Evolutionary conservation across 2,888 invertebrate genomes (phyloP).

Genomic region (Acrocera orbiculus): DNA sequence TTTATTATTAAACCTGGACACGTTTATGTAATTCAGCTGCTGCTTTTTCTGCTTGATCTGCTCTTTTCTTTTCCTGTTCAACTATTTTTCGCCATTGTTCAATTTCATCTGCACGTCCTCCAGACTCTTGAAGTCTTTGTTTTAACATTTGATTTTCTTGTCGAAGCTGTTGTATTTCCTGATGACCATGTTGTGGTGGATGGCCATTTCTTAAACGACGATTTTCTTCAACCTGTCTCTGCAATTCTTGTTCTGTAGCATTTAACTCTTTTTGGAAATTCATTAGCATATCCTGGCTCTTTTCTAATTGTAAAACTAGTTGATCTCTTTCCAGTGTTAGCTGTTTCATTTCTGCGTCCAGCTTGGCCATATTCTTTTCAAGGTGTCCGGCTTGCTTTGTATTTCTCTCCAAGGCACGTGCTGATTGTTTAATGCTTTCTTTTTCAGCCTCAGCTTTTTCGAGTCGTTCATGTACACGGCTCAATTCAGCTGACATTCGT

Average conservation of each 20-base stretch:
- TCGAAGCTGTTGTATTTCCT: conserved; percentile 57
- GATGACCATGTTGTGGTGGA: conserved; percentile 47
- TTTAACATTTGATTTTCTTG: conserved; percentile 41
- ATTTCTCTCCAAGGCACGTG: conserved; percentile 56
- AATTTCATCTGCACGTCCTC: conserved; percentile 45
- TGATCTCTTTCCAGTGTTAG: conserved; percentile 69
- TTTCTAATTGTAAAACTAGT: conserved; percentile 72
- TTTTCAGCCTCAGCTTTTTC: conserved; percentile 61
- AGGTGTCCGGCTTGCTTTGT: conserved; percentile 63
- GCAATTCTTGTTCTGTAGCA: conserved; percentile 63
- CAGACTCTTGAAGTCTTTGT: conserved; percentile 54
- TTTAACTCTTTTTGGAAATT: conserved; percentile 85
- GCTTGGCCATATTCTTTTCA: conserved; percentile 68
- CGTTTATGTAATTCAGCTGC: conserved; percentile 61
- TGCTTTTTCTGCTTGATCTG: conserved; percentile 64
- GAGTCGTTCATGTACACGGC: conserved; percentile 62
- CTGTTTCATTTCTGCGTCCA: conserved; percentile 73
- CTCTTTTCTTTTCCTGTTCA: conserved; percentile 58
- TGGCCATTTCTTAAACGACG: conserved; percentile 28
- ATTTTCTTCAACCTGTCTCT: conserved; percentile 58
- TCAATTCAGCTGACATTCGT: conserved; percentile 62
- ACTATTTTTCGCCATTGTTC: conserved; percentile 68
- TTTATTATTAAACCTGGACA: conserved; percentile 38
- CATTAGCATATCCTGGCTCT: conserved; percentile 82
- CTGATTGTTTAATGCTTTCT: conserved; percentile 57